Evolutionary conservation across 1,140 invertebrate genomes (phyloP).

Genomic region (Cyphomyrmex costatus): DNA sequence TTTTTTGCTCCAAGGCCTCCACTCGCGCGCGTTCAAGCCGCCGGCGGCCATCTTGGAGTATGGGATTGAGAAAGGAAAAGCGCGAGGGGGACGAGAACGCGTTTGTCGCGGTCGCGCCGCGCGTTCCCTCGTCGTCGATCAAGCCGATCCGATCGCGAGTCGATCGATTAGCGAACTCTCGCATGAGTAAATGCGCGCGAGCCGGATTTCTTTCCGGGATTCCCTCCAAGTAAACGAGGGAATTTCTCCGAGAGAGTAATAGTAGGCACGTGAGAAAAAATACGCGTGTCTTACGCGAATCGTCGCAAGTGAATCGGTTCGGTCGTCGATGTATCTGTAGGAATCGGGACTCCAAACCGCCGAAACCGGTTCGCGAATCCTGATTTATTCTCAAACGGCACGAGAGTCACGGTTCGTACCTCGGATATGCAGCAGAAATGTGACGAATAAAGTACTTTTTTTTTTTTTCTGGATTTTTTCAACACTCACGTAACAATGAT

Average conservation of each 20-base stretch:
- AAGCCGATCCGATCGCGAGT: constrained; percentile 48
- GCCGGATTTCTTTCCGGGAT: not conserved
- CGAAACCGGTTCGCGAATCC: constrained; percentile 19
- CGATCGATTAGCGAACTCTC: constrained; percentile 32
- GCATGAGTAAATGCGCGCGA: not conserved
- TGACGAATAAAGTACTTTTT: not conserved
- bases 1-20: constrained; percentile 84
- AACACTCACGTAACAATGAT: not conserved
- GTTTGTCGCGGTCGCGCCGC: constrained; percentile 23
- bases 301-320: not conserved
- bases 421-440: not conserved
- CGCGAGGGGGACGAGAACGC: constrained; percentile 32
- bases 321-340: not conserved
- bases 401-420: not conserved
- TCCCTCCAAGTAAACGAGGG: not conserved
- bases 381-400: constrained; percentile 16
- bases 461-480: not conserved
- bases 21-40: constrained; percentile 74
- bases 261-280: not conserved
- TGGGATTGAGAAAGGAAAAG: constrained; percentile 80
- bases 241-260: not conserved
- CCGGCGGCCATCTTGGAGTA: constrained; percentile 85
- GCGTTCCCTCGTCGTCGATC: constrained; percentile 37
- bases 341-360: not conserved
- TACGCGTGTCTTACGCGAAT: not conserved